These are phyloP conservation scores for Entomobrya proxima DNA, from an alignment of 2,888 invertebrate species.

Conservation along the genomic window DNA sequence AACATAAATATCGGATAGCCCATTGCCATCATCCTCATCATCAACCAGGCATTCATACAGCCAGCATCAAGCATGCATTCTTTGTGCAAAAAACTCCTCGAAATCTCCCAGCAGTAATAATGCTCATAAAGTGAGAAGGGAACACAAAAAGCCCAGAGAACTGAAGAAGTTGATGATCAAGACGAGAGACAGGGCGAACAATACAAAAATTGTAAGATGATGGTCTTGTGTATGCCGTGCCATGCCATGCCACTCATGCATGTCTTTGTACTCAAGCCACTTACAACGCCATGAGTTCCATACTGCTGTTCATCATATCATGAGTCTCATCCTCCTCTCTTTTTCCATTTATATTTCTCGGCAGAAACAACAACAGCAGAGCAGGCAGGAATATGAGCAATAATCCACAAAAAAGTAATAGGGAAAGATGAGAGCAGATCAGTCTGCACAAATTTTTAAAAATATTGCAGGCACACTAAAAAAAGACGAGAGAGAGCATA, in stretches of 20 bases:
- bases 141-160: background rate
- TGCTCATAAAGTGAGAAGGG: background rate
- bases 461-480: slow-evolving; percentile 21
- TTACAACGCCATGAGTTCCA: background rate
- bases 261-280: background rate
- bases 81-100: slow-evolving; percentile 2
- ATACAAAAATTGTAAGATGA: slow-evolving; percentile 3
- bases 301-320: background rate
- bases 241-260: slow-evolving; percentile 36
- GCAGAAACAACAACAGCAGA: background rate
- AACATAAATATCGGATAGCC: slow-evolving; percentile 17
- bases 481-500: background rate
- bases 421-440: slow-evolving; percentile 31
- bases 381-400: slow-evolving; percentile 22
- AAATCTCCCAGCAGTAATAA: background rate
- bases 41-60: background rate
- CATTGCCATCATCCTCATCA: too few species aligned
- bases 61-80: too few species aligned
- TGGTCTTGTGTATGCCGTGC: slow-evolving; percentile 7
- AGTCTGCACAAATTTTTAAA: slow-evolving; percentile 5
- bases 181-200: slow-evolving; percentile 13
- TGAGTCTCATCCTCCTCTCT: slow-evolving; percentile 1
- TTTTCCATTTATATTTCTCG: slow-evolving; percentile 19
- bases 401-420: slow-evolving; percentile 10
- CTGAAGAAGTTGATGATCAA: background rate